Evolutionary conservation across 2,797 vertebrate genomes (phyloP).

Genomic region (Apogon talboti): DNA sequence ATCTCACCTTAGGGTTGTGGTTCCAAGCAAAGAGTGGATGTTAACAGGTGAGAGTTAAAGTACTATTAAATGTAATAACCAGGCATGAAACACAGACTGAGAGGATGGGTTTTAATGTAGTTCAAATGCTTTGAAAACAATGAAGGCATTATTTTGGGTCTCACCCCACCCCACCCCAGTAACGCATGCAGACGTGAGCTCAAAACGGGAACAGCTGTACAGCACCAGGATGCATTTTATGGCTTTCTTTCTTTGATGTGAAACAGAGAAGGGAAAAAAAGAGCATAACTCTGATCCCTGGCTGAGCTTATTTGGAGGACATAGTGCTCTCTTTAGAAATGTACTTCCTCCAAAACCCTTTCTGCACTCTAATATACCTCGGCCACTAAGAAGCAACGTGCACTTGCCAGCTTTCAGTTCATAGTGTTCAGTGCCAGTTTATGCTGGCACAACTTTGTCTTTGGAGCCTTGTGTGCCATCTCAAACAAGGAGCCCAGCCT

Average conservation of each 20-base stretch:
- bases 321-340: constrained; percentile 44
- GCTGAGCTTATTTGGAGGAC: constrained; percentile 25
- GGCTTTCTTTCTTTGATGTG: background rate
- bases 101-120: background rate
- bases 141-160: background rate
- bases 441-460: constrained; percentile 40
- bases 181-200: constrained; percentile 18
- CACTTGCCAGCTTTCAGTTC: constrained; percentile 45
- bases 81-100: background rate
- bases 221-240: constrained; percentile 10
- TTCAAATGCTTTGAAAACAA: background rate
- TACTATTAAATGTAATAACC: too few species aligned
- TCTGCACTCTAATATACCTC: constrained; percentile 54
- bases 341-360: constrained; percentile 40
- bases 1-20: too few species aligned
- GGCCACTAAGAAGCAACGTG: constrained; percentile 42
- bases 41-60: too few species aligned
- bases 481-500: constrained; percentile 38
- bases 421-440: constrained; percentile 36
- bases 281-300: constrained; percentile 14
- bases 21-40: too few species aligned
- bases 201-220: constrained; percentile 22
- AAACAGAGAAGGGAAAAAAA: constrained; percentile 12
- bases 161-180: background rate
- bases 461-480: constrained; percentile 22